A percentile compares a stretch with the other conserved stretches of the same genome.
These are phyloP conservation scores for Mesembrinibis cayennensis DNA, from an alignment of 2,113 vertebrate species.

Conservation along the genomic window DNA sequence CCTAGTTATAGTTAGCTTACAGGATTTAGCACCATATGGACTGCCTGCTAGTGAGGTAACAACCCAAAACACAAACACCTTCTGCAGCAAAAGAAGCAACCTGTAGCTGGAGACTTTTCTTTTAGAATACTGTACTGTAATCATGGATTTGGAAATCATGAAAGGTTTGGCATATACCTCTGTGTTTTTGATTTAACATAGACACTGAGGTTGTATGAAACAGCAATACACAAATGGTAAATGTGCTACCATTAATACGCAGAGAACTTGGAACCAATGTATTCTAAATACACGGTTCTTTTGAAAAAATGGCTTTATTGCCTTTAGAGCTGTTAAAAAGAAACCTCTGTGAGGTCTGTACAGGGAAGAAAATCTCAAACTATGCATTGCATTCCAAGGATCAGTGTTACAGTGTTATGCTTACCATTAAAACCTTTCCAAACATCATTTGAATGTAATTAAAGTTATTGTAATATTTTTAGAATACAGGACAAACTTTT, in stretches of 20 bases:
- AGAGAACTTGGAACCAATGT: not conserved
- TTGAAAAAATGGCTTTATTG: not conserved
- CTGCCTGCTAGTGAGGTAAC: slow-evolving; percentile 31
- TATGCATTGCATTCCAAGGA: not conserved
- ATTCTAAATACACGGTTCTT: not conserved
- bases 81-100: slow-evolving; percentile 7
- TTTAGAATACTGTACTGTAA: slow-evolving; percentile 19
- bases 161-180: slow-evolving; percentile 52
- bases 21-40: slow-evolving; percentile 72
- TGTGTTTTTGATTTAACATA: slow-evolving; percentile 32
- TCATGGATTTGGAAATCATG: slow-evolving; percentile 38
- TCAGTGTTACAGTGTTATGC: not conserved
- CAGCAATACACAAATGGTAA: slow-evolving; percentile 40
- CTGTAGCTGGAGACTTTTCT: slow-evolving; percentile 34
- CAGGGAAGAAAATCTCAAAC: not conserved
- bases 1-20: slow-evolving; percentile 70
- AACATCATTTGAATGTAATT: not conserved
- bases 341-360: not conserved
- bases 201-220: slow-evolving; percentile 34
- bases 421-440: not conserved
- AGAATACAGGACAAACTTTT: not conserved
- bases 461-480: not conserved
- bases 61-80: not conserved
- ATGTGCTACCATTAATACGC: not conserved
- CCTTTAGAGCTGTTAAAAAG: not conserved